A percentile compares a stretch with the other conserved stretches of the same genome.
phyloP scores from a whole-genome alignment of 2,113 vertebrate genomes.

The Irena cyanogastra region DNA sequence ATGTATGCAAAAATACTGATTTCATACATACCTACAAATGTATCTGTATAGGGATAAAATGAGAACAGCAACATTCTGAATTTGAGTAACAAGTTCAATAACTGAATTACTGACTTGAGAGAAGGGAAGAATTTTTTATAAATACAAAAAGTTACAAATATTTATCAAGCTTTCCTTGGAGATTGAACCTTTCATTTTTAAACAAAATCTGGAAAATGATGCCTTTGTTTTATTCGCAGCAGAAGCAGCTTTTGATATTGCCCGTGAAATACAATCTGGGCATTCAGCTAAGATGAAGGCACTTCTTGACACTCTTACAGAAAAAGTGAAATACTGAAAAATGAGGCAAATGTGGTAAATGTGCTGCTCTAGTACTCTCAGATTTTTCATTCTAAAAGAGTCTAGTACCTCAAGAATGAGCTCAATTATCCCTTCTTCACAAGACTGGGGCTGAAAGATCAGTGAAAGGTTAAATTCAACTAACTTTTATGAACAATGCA shows the following conservation, averaged over 20 bases:
- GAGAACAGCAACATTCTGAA: background rate
- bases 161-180: background rate
- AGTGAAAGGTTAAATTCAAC: background rate
- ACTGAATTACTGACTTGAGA: background rate
- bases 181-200: background rate
- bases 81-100: background rate
- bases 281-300: slow-evolving; percentile 28
- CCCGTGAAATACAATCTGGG: background rate
- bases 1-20: background rate
- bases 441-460: background rate
- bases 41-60: background rate
- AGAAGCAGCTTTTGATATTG: slow-evolving; percentile 5
- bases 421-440: background rate
- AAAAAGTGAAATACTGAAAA: background rate
- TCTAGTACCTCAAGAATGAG: background rate
- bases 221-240: background rate
- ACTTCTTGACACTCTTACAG: slow-evolving; percentile 29
- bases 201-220: background rate
- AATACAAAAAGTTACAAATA: background rate
- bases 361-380: background rate
- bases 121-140: background rate
- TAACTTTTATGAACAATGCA: background rate
- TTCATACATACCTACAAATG: background rate
- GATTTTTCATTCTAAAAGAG: background rate
- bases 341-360: background rate